A percentile compares a stretch with the other conserved stretches of the same genome.
These are phyloP conservation scores for Zaprionus vittiger DNA, from an alignment of 1,140 invertebrate genomes.

Conservation along the genomic window DNA sequence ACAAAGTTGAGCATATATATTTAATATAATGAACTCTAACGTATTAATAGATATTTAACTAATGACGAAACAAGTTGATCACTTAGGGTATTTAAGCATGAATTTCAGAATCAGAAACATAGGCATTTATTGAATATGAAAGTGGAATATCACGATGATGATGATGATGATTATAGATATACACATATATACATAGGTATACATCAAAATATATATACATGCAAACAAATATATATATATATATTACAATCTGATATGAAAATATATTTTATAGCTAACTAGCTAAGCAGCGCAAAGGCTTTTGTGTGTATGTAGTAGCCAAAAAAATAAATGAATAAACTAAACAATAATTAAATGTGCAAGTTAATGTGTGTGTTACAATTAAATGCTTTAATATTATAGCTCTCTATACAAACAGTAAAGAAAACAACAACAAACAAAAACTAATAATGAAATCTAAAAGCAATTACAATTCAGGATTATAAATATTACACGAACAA, in stretches of 20 bases:
- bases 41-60: slow-evolving; percentile 69
- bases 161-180: slow-evolving; percentile 14
- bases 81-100: slow-evolving; percentile 51
- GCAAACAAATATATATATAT: neutral
- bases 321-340: slow-evolving; percentile 65
- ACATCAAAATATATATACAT: slow-evolving; percentile 43
- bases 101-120: slow-evolving; percentile 66
- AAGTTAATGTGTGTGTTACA: slow-evolving; percentile 59
- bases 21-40: slow-evolving; percentile 45
- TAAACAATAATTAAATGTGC: slow-evolving; percentile 70
- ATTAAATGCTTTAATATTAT: slow-evolving; percentile 75
- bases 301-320: slow-evolving; percentile 75
- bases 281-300: slow-evolving; percentile 69
- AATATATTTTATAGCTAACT: slow-evolving; percentile 68
- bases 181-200: slow-evolving; percentile 43
- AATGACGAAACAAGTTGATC: slow-evolving; percentile 52
- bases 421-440: slow-evolving; percentile 10
- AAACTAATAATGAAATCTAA: slow-evolving; percentile 14
- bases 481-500: slow-evolving; percentile 21
- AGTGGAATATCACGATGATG: slow-evolving; percentile 29
- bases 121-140: slow-evolving; percentile 73
- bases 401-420: slow-evolving; percentile 48
- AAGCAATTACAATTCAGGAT: slow-evolving; percentile 39
- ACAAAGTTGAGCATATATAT: slow-evolving; percentile 59
- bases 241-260: slow-evolving; percentile 15